Percentiles rank a stretch among this genome's conserved stretches.
These are phyloP conservation scores for Morus bassanus DNA, from an alignment of 2,797 vertebrate species.

Conservation along the genomic window DNA sequence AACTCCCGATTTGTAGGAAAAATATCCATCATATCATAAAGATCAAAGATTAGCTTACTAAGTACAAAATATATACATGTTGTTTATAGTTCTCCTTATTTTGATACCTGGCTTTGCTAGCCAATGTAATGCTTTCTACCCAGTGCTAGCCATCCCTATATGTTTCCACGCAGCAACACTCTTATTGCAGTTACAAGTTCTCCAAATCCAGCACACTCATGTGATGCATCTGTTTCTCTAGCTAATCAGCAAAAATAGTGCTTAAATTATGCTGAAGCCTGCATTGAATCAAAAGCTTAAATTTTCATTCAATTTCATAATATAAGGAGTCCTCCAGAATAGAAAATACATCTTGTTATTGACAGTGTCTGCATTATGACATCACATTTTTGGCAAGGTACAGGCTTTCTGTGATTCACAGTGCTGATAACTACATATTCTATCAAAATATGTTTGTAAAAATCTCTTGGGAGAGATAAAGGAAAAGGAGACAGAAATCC, in stretches of 20 bases:
- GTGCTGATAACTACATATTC: background rate
- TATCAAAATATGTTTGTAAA: background rate
- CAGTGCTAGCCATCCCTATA: background rate
- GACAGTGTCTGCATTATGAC: background rate
- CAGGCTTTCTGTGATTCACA: background rate
- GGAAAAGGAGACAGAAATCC: background rate
- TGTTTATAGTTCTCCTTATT: background rate
- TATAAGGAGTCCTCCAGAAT: background rate
- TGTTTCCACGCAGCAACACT: background rate
- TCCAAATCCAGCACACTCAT: background rate
- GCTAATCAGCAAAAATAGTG: background rate
- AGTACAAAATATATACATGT: too few relatives aligned
- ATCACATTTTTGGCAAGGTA: background rate
- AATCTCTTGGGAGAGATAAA: background rate
- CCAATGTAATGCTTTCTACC: background rate
- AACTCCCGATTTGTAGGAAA: background rate
- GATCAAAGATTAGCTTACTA: background rate
- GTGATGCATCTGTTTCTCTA: background rate
- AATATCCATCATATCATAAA: background rate
- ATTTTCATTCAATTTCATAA: background rate
- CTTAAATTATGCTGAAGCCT: background rate
- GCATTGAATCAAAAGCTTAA: background rate
- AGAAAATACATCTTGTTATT: background rate
- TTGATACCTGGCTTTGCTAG: background rate
- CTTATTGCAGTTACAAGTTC: background rate